These are phyloP conservation scores for Hypercompe scribonia DNA, from an alignment of 2,888 invertebrate genomes.

Conservation along the genomic window DNA sequence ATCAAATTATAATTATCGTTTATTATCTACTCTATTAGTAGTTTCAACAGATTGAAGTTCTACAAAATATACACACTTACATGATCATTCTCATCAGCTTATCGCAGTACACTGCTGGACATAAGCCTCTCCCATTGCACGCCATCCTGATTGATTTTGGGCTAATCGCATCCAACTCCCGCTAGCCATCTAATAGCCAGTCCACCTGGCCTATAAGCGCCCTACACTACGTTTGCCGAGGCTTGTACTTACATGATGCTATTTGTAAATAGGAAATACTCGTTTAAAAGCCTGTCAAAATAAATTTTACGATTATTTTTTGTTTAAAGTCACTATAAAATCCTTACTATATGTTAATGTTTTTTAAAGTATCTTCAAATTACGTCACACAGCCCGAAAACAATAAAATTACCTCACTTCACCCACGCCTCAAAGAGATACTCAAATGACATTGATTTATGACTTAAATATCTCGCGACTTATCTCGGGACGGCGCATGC, in stretches of 20 bases:
- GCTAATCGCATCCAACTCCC: too few species aligned
- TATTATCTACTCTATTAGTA: background rate
- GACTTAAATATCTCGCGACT: conserved; percentile 62
- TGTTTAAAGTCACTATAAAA: background rate
- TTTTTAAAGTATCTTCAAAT: background rate
- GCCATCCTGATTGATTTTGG: too few species aligned
- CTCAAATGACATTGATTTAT: conserved; percentile 53
- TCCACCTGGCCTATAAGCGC: too few species aligned
- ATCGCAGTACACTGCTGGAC: too few species aligned
- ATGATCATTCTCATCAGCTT: too few species aligned
- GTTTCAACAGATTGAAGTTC: background rate
- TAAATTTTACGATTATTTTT: too few species aligned
- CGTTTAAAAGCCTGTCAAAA: too few species aligned
- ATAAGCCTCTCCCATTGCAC: too few species aligned
- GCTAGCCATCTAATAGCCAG: too few species aligned
- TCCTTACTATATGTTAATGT: background rate
- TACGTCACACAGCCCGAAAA: background rate
- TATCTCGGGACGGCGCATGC: conserved; percentile 51
- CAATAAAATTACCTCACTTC: background rate
- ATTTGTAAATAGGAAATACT: too few species aligned
- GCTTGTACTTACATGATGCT: too few species aligned
- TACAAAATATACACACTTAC: background rate
- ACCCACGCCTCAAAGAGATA: background rate
- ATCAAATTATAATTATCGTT: background rate
- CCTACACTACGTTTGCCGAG: too few species aligned